Base-by-base conservation (phyloP, 2,797 vertebrate species). In the Strix occidentalis region DNA sequence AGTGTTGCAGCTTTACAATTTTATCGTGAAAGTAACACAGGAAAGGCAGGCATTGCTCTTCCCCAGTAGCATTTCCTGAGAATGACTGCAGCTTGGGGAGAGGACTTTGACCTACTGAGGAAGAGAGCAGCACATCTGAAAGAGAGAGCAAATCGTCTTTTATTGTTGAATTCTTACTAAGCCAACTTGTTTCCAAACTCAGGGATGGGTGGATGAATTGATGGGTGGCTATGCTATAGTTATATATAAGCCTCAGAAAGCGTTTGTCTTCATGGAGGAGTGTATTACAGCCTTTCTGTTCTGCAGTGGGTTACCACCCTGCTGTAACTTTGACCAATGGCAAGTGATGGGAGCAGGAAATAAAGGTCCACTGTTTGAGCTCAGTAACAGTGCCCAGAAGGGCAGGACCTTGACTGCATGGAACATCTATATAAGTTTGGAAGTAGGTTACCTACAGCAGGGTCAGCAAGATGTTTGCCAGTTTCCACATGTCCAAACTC, bases 41-140 rank as follows among this genome's bases (percentile, higher is more conserved):
- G 60, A 89, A 53, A 92, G 31, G 51, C 56, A 84, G 45, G 26
- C 28, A 31, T 80, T 79, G 70, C 23, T 84, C n/a, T 87, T 90
- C 45, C 33, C n/a, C 0, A 0, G 35, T 35, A 56, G 33, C 46
- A 16, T 91, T 93, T 91, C 56, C 71, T 2, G 1, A 71, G 83
- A 84, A 60, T 14, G 64, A 51, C 25, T 50, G 66, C 29, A 58
- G 41, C 41, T 19, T 63, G 12, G 35, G 37, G 23, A 77, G 61
- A 75, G 33, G 78, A 58, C 33, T 87, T 81, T 13, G 29, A 74
- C 41, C 50, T 23, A 3, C 61, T 54, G 72, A 60, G 37, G 39
- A 76, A 63, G 60, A 71, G 48, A 54, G 33, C 16, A 54, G 45
- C 35, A 21, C 10, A 71, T 15, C 13, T 54, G 16, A 58, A 89